phyloP scores from a whole-genome alignment of 2,888 invertebrate genomes.

The Lycophotia porphyrea region DNA sequence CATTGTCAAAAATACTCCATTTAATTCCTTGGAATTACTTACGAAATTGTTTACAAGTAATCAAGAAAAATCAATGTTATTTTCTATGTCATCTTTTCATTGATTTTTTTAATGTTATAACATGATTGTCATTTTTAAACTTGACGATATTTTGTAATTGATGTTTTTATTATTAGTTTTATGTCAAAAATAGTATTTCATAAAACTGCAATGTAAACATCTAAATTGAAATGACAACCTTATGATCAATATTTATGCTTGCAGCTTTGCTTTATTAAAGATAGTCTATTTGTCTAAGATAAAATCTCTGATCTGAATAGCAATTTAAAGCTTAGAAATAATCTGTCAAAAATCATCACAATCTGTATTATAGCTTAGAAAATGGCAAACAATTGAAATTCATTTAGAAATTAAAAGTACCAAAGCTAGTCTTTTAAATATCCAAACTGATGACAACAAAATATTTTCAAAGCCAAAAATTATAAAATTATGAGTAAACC shows the following conservation, averaged over 20 bases:
- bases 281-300: neutral
- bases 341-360: neutral
- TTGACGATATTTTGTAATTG: neutral
- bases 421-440: neutral
- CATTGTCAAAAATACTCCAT: conserved; percentile 19
- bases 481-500: neutral
- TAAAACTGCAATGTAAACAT: conserved; percentile 15
- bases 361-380: neutral
- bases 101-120: neutral
- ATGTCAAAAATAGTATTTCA: neutral
- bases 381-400: neutral
- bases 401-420: neutral
- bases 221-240: neutral
- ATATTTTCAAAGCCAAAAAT: neutral
- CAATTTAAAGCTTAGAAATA: neutral
- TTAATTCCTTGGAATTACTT: conserved; percentile 1
- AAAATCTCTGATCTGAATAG: neutral
- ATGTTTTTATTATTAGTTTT: neutral
- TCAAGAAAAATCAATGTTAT: neutral
- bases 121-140: too few species aligned
- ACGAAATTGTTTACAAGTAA: neutral
- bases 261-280: neutral
- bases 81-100: neutral
- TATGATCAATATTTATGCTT: neutral
- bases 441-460: neutral